Conservation (phyloP, 2,888 invertebrate species). For the Lacanobia wlatinum region DNA sequence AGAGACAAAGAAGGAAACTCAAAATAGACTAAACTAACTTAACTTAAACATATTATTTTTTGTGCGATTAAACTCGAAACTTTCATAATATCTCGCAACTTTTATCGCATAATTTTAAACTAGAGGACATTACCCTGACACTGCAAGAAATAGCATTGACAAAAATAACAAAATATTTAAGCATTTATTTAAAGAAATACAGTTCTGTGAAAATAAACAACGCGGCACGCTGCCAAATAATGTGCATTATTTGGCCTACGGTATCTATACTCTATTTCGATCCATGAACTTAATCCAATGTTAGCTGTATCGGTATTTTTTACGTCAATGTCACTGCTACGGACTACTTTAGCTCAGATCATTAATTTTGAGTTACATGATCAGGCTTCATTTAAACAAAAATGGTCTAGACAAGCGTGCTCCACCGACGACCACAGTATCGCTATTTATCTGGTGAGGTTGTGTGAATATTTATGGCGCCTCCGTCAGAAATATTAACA, state of each 20-base stretch:
- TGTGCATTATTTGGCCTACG: constrained; percentile 54
- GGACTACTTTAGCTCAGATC: too few relatives aligned
- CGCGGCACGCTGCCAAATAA: constrained; percentile 57
- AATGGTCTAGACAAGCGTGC: too few relatives aligned
- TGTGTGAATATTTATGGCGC: too few relatives aligned
- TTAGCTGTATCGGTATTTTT: constrained; percentile 56
- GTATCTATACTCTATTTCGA: constrained; percentile 52
- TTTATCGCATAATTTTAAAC: not conserved
- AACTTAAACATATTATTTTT: too few relatives aligned
- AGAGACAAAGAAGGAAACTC: too few relatives aligned
- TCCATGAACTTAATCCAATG: constrained; percentile 50
- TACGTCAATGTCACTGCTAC: constrained; percentile 57
- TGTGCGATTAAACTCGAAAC: not conserved
- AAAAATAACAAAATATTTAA: constrained; percentile 28
- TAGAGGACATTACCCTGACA: constrained; percentile 43
- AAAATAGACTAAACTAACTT: too few relatives aligned
- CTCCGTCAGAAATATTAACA: too few relatives aligned
- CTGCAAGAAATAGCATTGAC: constrained; percentile 23
- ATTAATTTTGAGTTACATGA: too few relatives aligned
- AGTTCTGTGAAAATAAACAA: constrained; percentile 56
- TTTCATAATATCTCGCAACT: too few relatives aligned
- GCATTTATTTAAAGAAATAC: constrained; percentile 64
- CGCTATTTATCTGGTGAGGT: too few relatives aligned
- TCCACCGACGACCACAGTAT: too few relatives aligned
- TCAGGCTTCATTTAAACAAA: too few relatives aligned